A percentile compares a stretch with the other conserved stretches of the same genome.
These are phyloP conservation scores for Agonopterix arenella DNA, from an alignment of 2,888 invertebrate species.

Conservation along the genomic window DNA sequence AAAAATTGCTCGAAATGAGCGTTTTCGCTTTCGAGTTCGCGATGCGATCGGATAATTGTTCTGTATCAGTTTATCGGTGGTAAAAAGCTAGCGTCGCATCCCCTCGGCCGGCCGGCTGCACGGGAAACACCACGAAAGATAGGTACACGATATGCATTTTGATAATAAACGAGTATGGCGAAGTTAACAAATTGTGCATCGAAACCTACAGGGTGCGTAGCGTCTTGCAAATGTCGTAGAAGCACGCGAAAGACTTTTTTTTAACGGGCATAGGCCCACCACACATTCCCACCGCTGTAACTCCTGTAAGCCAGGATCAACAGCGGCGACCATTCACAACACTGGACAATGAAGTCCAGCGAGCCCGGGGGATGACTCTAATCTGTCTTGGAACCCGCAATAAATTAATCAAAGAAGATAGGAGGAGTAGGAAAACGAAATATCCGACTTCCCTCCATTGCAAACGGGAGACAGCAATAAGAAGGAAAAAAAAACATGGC, in stretches of 20 bases:
- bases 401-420: no score
- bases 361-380: no score
- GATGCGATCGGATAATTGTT: slow-evolving; percentile 56
- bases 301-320: no score
- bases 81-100: slow-evolving; percentile 65
- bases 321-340: no score
- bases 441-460: no score
- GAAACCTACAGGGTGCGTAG: slow-evolving; percentile 26
- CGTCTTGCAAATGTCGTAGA: slow-evolving; percentile 22
- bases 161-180: slow-evolving; percentile 30
- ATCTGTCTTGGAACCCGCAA: no score
- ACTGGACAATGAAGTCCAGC: no score
- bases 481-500: no score
- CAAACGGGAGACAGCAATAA: no score
- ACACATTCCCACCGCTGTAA: no score
- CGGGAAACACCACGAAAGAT: slow-evolving; percentile 25
- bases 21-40: slow-evolving; percentile 50
- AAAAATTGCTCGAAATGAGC: slow-evolving; percentile 49
- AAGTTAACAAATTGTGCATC: slow-evolving; percentile 29
- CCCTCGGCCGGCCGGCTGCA: slow-evolving; percentile 25
- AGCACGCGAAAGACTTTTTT: slow-evolving; percentile 16
- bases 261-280: no score
- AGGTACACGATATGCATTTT: slow-evolving; percentile 32
- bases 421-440: no score
- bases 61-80: slow-evolving; percentile 38